A percentile compares a stretch with the other conserved stretches of the same genome.
These are phyloP conservation scores for Camponotus floridanus DNA, from an alignment of 1,140 invertebrate genomes.

Conservation along the genomic window DNA sequence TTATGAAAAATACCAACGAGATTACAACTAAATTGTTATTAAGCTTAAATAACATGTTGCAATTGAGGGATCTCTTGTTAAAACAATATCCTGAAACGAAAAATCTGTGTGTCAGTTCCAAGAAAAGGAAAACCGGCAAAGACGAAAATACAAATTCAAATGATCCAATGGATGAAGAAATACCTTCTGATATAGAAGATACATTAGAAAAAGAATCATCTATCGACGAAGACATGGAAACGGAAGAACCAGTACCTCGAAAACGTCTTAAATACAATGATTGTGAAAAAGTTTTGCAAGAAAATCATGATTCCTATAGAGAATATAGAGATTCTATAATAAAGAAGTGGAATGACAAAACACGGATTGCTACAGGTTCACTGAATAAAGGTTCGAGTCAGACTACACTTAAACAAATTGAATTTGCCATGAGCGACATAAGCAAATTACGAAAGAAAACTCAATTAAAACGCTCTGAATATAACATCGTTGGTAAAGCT, in stretches of 20 bases:
- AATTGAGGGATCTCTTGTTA: conserved; percentile 87
- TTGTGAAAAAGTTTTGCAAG: conserved; percentile 88
- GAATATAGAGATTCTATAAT: conserved; percentile 92
- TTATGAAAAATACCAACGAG: conserved; percentile 85
- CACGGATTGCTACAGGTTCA: conserved; percentile 89
- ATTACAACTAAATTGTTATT: conserved; percentile 86
- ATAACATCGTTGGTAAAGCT: conserved; percentile 90
- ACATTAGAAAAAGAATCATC: conserved; percentile 82
- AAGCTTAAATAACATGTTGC: conserved; percentile 89
- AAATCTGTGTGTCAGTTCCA: conserved; percentile 76
- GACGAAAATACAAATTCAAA: conserved; percentile 66
- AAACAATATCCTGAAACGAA: conserved; percentile 90
- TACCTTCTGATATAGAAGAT: conserved; percentile 85
- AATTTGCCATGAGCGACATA: conserved; percentile 93
- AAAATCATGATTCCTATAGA: conserved; percentile 89
- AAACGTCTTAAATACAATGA: conserved; percentile 88
- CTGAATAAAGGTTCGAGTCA: conserved; percentile 90
- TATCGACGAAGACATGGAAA: conserved; percentile 83
- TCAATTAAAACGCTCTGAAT: conserved; percentile 92
- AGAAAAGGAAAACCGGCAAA: conserved; percentile 71
- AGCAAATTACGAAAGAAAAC: conserved; percentile 92
- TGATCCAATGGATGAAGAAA: conserved; percentile 86
- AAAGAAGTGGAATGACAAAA: conserved; percentile 98
- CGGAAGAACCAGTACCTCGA: conserved; percentile 80
- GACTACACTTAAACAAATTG: conserved; percentile 94